Percentiles rank a stretch among this genome's conserved stretches.
These are phyloP conservation scores for Bambusicola thoracicus DNA, from an alignment of 2,113 vertebrate species.

Conservation along the genomic window DNA sequence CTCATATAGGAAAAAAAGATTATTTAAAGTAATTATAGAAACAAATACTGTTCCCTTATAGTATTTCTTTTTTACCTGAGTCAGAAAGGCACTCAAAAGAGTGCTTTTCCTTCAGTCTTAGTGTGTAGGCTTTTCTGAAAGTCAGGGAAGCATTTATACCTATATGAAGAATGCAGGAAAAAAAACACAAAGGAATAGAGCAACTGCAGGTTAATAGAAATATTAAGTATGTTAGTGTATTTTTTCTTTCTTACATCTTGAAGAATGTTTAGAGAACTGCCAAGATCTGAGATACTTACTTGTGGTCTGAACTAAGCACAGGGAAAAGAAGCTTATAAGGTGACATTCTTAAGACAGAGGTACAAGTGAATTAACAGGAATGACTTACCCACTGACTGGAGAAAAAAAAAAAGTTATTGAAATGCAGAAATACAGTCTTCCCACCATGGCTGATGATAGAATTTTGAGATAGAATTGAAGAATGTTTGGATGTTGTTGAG, in stretches of 20 bases:
- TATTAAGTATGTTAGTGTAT: not conserved
- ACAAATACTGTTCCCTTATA: not conserved
- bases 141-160: not conserved
- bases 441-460: not conserved
- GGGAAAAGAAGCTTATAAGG: not conserved
- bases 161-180: not conserved
- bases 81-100: not conserved
- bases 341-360: not conserved
- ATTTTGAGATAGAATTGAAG: not conserved
- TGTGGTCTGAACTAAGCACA: not conserved
- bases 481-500: accelerated
- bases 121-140: not conserved
- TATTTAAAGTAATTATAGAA: not conserved
- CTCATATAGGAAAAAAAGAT: not conserved
- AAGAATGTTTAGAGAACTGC: not conserved
- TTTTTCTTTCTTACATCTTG: not conserved
- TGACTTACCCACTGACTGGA: not conserved
- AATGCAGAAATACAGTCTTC: not conserved
- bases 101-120: not conserved
- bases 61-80: not conserved
- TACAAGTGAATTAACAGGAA: not conserved
- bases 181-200: not conserved
- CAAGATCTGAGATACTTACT: not conserved
- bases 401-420: accelerated
- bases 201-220: not conserved